Conservation (phyloP, 1,140 invertebrate species). For the Apis cerana region DNA sequence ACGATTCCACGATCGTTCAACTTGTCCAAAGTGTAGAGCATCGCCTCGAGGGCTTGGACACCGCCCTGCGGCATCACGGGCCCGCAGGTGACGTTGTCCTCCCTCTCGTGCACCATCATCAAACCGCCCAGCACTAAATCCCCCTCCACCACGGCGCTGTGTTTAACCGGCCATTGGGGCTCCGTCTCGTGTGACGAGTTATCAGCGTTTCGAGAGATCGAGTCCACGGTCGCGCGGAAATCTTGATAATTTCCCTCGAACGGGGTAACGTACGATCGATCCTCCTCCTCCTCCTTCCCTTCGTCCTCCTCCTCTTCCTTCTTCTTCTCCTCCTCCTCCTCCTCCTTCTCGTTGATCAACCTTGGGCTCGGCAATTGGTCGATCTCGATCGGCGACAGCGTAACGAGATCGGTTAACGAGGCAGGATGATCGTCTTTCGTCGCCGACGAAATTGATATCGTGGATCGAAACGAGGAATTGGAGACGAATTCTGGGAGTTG, state of each 20-base stretch:
- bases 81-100: constrained; percentile 91
- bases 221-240: not conserved
- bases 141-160: constrained; percentile 92
- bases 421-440: not conserved
- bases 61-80: constrained; percentile 98
- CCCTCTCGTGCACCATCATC: constrained; percentile 98
- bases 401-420: not conserved
- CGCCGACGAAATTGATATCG: no score
- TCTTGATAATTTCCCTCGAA: not conserved
- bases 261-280: not conserved
- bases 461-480: no score
- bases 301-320: not conserved
- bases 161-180: constrained; percentile 90
- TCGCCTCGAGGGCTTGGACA: constrained; percentile 93
- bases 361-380: not conserved
- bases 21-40: constrained; percentile 94
- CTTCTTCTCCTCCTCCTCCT: not conserved
- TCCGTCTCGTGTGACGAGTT: constrained; percentile 38
- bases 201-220: constrained; percentile 10
- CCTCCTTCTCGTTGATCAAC: not conserved
- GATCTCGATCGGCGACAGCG: not conserved
- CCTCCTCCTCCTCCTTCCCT: not conserved
- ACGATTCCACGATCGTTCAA: constrained; percentile 87
- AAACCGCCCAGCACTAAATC: constrained; percentile 92
- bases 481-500: not conserved